Conservation (phyloP, 1,140 invertebrate species). For the Sinonovacula constricta region DNA sequence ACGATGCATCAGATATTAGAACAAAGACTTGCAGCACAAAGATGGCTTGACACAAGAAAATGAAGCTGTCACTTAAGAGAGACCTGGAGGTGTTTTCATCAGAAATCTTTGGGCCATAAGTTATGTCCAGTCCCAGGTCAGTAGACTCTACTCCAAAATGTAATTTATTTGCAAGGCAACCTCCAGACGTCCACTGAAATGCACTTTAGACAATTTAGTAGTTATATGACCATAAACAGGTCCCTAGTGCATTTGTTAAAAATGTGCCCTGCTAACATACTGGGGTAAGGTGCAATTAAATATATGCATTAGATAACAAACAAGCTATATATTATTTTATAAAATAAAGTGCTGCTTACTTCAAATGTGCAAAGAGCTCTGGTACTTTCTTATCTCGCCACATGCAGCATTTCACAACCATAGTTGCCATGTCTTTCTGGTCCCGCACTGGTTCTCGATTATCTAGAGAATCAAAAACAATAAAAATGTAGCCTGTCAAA, state of each 20-base stretch:
- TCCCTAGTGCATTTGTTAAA: neutral
- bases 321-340: neutral
- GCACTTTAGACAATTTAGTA: too few relatives aligned
- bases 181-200: too few relatives aligned
- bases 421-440: conserved; percentile 34
- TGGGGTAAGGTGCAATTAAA: neutral
- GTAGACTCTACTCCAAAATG: too few relatives aligned
- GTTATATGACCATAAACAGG: neutral
- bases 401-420: conserved; percentile 43
- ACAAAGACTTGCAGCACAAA: too few relatives aligned
- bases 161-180: too few relatives aligned
- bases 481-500: neutral
- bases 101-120: too few relatives aligned
- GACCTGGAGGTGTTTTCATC: too few relatives aligned
- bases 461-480: conserved; percentile 11
- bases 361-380: conserved; percentile 44
- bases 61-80: too few relatives aligned
- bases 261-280: neutral
- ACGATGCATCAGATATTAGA: too few relatives aligned
- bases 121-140: too few relatives aligned
- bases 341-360: conserved; percentile 3
- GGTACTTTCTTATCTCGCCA: conserved; percentile 46
- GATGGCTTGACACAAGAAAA: too few relatives aligned
- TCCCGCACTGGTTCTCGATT: conserved; percentile 32
- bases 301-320: neutral